These are phyloP conservation scores for Carcharodon carcharias DNA, from an alignment of 2,797 vertebrate genomes.

Conservation along the genomic window DNA sequence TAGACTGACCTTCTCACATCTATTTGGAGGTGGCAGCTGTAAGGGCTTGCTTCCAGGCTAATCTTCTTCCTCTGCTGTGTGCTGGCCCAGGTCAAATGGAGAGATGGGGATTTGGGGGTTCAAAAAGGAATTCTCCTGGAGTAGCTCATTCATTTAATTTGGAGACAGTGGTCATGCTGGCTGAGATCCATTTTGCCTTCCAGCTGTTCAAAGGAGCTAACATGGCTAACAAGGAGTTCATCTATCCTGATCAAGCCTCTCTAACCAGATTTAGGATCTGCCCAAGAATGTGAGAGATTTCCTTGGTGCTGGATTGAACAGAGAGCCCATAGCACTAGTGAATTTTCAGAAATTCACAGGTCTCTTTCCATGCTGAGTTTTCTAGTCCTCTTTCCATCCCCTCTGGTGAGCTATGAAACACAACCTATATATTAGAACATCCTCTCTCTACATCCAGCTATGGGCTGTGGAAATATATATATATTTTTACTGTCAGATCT, in stretches of 20 bases:
- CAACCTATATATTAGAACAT: not conserved
- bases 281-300: not conserved
- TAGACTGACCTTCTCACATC: not conserved
- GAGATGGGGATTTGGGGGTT: not conserved
- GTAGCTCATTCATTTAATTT: not conserved
- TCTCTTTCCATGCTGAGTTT: not conserved
- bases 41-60: not conserved
- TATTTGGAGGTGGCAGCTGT: not conserved
- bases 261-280: not conserved
- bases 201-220: not conserved
- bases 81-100: not conserved
- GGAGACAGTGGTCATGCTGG: not conserved
- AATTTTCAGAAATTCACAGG: not conserved
- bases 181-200: not conserved
- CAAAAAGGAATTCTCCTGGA: not conserved
- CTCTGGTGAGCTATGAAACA: not conserved
- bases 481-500: not conserved
- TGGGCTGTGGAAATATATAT: not conserved
- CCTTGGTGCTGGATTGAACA: not conserved
- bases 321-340: too few relatives aligned
- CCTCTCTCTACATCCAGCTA: not conserved
- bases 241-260: not conserved
- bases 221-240: not conserved
- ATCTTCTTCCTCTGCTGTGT: not conserved
- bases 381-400: not conserved